phyloP scores from a whole-genome alignment of 2,113 vertebrate genomes.

The Riparia riparia region DNA sequence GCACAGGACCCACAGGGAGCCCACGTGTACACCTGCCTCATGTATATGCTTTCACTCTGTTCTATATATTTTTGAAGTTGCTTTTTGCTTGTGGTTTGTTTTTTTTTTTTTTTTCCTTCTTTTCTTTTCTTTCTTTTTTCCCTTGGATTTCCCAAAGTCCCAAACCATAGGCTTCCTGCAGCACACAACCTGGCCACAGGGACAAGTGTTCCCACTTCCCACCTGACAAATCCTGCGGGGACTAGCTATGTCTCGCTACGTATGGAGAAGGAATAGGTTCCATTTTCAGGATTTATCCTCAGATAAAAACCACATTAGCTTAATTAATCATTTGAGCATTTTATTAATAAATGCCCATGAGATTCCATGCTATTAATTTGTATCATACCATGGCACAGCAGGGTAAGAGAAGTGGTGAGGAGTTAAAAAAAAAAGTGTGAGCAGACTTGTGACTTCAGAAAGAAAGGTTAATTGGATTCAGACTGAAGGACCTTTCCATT shows the following conservation, averaged over 20 bases:
- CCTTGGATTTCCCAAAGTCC: neutral
- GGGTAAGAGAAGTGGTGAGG: neutral
- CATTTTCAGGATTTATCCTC: neutral
- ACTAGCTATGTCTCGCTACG: neutral
- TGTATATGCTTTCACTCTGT: neutral
- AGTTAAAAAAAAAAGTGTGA: neutral
- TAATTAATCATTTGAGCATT: neutral
- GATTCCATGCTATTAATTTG: neutral
- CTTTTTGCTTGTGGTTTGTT: neutral
- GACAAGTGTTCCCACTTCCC: neutral
- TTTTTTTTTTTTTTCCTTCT: neutral
- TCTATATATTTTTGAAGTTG: neutral
- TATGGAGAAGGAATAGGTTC: neutral
- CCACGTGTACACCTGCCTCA: neutral
- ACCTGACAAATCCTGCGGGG: neutral
- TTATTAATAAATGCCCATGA: neutral
- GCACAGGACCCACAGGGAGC: neutral
- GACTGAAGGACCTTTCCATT: neutral
- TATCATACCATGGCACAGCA: neutral
- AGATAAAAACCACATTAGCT: neutral
- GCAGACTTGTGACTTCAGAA: neutral
- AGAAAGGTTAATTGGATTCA: neutral
- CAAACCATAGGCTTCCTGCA: neutral
- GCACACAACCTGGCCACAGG: neutral
- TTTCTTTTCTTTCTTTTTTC: accelerated